Conservation (phyloP, 2,113 vertebrate genomes). For the Mirounga angustirostris region DNA sequence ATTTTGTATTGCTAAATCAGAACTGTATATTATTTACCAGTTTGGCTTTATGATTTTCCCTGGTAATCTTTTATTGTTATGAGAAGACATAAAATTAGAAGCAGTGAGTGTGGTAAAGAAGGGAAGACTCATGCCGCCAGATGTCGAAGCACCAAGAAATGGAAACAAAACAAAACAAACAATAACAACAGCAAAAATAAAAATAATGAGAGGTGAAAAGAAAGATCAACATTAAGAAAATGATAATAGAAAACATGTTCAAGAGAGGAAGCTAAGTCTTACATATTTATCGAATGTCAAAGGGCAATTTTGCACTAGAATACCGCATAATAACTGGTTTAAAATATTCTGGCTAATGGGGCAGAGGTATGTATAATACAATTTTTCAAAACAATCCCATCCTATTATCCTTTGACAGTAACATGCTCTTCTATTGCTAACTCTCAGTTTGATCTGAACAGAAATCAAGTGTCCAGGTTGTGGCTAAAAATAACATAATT, state of each 20-base stretch:
- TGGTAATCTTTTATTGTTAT: neutral
- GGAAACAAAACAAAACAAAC: neutral
- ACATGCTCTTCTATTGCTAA: neutral
- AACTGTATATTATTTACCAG: neutral
- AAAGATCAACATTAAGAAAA: neutral
- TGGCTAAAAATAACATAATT: neutral
- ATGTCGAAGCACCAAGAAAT: neutral
- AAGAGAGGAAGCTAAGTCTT: neutral
- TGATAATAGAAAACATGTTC: neutral
- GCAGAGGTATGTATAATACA: no score
- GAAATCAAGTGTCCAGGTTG: conserved; percentile 16
- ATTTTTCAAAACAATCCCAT: neutral
- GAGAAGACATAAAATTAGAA: neutral
- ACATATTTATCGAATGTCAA: neutral
- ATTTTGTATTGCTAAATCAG: neutral
- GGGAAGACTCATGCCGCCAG: neutral
- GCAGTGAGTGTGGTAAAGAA: neutral
- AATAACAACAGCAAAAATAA: neutral
- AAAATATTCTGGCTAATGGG: neutral
- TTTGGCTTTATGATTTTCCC: neutral
- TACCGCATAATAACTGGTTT: neutral
- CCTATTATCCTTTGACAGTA: neutral
- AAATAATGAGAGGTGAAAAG: neutral
- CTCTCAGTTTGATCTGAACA: neutral
- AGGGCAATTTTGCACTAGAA: neutral